phyloP scores from a whole-genome alignment of 2,113 vertebrate genomes.

The Rhipidura dahli region DNA sequence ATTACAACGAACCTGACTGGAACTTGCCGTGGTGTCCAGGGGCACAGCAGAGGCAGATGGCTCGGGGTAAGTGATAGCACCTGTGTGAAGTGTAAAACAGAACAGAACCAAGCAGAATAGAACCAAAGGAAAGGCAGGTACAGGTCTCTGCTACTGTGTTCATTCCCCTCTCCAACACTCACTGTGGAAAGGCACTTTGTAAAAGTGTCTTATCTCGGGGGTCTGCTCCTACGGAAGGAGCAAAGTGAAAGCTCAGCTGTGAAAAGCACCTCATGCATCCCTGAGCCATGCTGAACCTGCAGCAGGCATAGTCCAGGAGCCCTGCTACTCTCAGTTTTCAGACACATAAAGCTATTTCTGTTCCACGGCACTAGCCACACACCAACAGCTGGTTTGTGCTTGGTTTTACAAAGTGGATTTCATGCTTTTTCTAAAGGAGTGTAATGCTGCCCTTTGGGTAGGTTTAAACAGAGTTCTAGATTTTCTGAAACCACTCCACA shows the following conservation, averaged over 20 bases:
- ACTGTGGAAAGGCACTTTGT: neutral
- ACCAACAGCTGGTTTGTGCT: neutral
- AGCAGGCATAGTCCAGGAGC: neutral
- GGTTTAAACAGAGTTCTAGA: neutral
- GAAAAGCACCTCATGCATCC: neutral
- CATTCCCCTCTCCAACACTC: neutral
- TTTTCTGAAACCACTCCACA: neutral
- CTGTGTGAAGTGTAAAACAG: neutral
- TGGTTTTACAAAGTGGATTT: neutral
- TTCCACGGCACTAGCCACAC: neutral
- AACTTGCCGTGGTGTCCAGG: neutral
- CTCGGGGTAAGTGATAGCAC: fast-evolving
- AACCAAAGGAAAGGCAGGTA: neutral
- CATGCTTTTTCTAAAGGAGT: neutral
- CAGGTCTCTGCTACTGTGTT: neutral
- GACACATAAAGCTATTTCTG: neutral
- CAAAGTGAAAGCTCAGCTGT: neutral
- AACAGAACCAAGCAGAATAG: neutral
- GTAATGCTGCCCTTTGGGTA: neutral
- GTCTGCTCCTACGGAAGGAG: neutral
- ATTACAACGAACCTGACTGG: neutral
- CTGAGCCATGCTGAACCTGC: neutral
- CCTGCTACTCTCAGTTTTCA: fast-evolving
- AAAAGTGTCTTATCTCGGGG: neutral
- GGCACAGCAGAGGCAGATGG: neutral